These are phyloP conservation scores for Ctena decussata DNA, from an alignment of 2,888 invertebrate genomes.

Conservation along the genomic window DNA sequence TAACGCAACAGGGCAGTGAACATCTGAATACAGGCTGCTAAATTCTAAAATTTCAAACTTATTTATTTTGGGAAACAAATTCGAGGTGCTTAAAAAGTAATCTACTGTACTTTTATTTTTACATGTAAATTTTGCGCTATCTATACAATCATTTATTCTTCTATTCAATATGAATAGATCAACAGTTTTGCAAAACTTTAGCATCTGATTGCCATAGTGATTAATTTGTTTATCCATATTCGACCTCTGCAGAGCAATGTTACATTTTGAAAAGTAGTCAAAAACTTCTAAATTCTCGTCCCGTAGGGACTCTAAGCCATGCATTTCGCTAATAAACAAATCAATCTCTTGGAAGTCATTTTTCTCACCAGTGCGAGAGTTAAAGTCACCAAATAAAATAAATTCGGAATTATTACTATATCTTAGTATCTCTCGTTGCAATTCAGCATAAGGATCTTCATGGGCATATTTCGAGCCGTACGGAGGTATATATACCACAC, in stretches of 20 bases:
- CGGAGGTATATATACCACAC: not conserved
- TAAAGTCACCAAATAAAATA: conserved; percentile 5
- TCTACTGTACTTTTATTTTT: not conserved
- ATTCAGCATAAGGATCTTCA: conserved; percentile 5
- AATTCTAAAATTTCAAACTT: not conserved
- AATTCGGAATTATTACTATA: not conserved
- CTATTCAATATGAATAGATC: not conserved
- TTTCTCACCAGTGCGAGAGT: not conserved
- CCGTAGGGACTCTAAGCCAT: not conserved
- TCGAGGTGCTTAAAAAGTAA: not conserved
- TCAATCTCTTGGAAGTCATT: not conserved
- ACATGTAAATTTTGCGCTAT: not conserved
- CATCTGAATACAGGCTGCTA: not conserved
- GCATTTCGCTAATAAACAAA: not conserved
- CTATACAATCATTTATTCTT: not conserved
- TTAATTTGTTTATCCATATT: not conserved
- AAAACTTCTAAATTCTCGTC: not conserved
- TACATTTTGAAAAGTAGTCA: too few relatives aligned
- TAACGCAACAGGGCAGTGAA: not conserved
- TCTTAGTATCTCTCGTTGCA: not conserved
- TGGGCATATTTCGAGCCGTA: conserved; percentile 3
- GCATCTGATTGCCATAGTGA: not conserved
- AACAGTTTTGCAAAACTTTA: not conserved
- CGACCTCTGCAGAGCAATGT: not conserved
- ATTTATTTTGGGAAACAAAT: not conserved